phyloP scores from a whole-genome alignment of 2,113 vertebrate species.

The Coturnix japonica region DNA sequence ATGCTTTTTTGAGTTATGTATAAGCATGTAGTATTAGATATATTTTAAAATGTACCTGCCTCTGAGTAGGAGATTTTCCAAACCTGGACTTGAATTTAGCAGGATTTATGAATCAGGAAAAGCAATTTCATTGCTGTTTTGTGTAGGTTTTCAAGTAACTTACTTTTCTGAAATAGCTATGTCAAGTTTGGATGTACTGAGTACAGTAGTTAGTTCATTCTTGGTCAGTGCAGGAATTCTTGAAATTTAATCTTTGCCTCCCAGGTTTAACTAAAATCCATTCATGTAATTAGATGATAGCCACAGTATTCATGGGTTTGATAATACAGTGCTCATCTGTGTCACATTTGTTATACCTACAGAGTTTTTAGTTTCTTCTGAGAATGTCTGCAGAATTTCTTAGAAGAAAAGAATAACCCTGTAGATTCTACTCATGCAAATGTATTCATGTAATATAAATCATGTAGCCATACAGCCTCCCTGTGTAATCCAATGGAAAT shows the following conservation, averaged over 20 bases:
- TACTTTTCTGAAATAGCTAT: neutral
- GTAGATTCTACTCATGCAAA: neutral
- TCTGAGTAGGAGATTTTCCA: neutral
- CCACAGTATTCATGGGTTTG: neutral
- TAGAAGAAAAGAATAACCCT: neutral
- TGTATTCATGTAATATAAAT: neutral
- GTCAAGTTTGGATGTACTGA: neutral
- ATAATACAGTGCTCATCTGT: neutral
- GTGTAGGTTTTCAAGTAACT: conserved; percentile 1
- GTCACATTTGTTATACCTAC: neutral
- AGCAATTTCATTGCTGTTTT: neutral
- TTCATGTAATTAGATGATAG: neutral
- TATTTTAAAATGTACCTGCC: neutral
- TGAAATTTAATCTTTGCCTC: conserved; percentile 1
- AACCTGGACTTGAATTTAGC: neutral
- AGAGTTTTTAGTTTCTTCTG: neutral
- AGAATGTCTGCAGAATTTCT: neutral
- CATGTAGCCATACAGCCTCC: neutral
- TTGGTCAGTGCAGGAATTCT: neutral
- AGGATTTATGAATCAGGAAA: conserved; percentile 34
- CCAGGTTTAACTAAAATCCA: neutral
- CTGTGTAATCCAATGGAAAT: neutral
- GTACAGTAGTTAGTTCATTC: neutral
- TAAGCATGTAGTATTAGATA: neutral
- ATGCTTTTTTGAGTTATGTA: neutral